phyloP scores from a whole-genome alignment of 2,888 invertebrate species.

The Griposia aprilina region DNA sequence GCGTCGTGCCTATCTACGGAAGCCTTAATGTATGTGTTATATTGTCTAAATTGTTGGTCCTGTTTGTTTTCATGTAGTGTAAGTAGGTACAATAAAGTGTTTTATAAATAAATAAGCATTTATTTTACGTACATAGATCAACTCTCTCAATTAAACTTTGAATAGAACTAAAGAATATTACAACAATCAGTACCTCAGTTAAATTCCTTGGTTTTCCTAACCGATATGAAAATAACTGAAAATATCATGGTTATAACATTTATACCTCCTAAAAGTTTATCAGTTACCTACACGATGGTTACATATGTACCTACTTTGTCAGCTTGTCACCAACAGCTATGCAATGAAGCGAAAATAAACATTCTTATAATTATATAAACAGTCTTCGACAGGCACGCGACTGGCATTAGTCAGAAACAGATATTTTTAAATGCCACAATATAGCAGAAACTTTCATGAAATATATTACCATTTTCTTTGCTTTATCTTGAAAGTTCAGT shows the following conservation, averaged over 20 bases:
- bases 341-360: slow-evolving; percentile 37
- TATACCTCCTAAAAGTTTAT: background rate
- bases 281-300: too few species aligned
- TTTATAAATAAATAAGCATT: too few species aligned
- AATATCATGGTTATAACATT: background rate
- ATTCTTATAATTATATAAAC: background rate
- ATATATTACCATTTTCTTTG: background rate
- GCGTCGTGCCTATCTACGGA: too few species aligned
- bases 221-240: background rate
- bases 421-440: slow-evolving; percentile 26
- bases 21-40: too few species aligned
- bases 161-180: background rate
- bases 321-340: slow-evolving; percentile 24
- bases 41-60: too few species aligned
- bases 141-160: background rate
- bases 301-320: too few species aligned
- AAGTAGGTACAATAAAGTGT: too few species aligned
- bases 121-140: too few species aligned
- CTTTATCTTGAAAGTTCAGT: background rate
- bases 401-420: slow-evolving; percentile 25
- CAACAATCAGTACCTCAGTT: background rate
- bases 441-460: background rate
- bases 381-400: slow-evolving; percentile 18
- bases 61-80: too few species aligned
- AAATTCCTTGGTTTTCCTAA: background rate